Evolutionary conservation across 2,113 vertebrate species (phyloP).

Genomic region (Hyaena hyaena): DNA sequence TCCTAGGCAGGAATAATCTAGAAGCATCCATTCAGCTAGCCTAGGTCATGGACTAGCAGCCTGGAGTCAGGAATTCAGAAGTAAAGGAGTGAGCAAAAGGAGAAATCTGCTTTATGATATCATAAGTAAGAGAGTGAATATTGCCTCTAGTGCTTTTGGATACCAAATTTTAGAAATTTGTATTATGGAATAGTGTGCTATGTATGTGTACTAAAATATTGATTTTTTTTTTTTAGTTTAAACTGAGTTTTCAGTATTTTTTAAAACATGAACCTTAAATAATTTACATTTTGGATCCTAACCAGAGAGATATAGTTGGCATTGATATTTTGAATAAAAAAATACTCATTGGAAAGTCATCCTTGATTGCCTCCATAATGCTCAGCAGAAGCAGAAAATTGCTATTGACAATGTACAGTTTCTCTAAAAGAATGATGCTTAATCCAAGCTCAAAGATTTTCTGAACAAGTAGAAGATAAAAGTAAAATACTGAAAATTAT

Average conservation of each 20-base stretch:
- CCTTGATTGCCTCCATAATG: background rate
- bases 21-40: background rate
- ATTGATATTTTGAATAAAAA: background rate
- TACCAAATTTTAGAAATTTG: background rate
- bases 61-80: background rate
- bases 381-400: background rate
- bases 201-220: background rate
- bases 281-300: background rate
- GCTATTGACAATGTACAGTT: background rate
- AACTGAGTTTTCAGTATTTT: background rate
- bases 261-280: background rate
- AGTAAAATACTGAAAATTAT: background rate
- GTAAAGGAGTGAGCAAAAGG: background rate
- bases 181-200: background rate
- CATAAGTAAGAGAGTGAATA: background rate
- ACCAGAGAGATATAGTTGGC: background rate
- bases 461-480: conserved; percentile 28
- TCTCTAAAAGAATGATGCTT: background rate
- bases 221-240: background rate
- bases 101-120: background rate
- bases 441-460: background rate
- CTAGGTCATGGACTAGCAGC: background rate
- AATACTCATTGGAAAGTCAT: background rate
- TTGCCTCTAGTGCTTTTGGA: background rate
- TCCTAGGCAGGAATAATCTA: background rate